Percentiles rank a stretch among this genome's conserved stretches.
Evolutionary conservation across 2,888 invertebrate genomes (phyloP).

Genomic region (Caenorhabditis sulstoni): DNA sequence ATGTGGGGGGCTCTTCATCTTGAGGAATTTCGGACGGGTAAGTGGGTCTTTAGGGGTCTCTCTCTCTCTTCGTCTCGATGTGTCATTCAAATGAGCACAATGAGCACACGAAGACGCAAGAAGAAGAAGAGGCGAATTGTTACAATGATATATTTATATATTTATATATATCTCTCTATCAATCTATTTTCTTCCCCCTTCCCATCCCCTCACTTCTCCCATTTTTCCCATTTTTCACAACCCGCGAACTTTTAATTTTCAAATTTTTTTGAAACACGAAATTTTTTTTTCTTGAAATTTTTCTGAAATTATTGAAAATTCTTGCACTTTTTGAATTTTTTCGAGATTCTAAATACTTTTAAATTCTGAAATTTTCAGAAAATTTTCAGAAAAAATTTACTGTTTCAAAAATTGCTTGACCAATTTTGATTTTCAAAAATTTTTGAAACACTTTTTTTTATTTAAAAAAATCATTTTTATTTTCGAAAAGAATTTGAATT

Average conservation of each 20-base stretch:
- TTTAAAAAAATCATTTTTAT: not conserved
- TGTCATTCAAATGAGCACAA: constrained; percentile 49
- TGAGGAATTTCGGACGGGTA: constrained; percentile 50
- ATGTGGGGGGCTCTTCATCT: no score
- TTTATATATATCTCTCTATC: not conserved
- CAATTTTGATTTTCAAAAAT: no score
- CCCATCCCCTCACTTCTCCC: no score
- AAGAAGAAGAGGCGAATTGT: constrained; percentile 22
- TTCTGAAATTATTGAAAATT: no score
- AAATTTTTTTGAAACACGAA: no score
- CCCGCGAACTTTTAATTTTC: no score
- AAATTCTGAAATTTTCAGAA: not conserved
- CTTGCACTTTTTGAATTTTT: no score
- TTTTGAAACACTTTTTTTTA: no score
- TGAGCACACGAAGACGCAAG: not conserved
- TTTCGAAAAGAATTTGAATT: no score
- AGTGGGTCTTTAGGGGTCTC: constrained; percentile 47
- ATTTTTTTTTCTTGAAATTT: not conserved
- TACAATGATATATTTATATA: not conserved
- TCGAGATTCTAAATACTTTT: not conserved
- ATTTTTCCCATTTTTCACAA: no score
- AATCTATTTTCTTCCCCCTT: not conserved
- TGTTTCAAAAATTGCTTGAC: not conserved
- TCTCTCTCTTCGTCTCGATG: constrained; percentile 18
- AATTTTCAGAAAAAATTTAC: not conserved